Percentiles rank a stretch among this genome's conserved stretches.
Evolutionary conservation across 2,113 vertebrate species (phyloP).

Genomic region (Paradoxurus hermaphroditus): DNA sequence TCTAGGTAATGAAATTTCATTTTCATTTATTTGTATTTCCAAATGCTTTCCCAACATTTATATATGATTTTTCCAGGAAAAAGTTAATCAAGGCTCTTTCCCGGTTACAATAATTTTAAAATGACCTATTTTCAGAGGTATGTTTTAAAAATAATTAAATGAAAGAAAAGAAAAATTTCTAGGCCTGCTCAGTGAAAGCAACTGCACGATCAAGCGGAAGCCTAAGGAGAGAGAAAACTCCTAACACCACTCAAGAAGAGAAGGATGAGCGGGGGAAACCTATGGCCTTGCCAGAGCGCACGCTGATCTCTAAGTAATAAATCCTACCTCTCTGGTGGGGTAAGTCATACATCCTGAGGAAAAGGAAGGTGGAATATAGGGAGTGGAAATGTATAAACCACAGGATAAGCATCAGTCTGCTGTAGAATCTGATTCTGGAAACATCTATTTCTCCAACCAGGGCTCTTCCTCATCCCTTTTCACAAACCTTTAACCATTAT

Average conservation of each 20-base stretch:
- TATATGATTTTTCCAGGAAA: not conserved
- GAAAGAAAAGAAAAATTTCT: not conserved
- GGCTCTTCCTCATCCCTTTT: not conserved
- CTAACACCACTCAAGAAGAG: not conserved
- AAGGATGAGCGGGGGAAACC: not conserved
- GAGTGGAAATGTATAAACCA: not conserved
- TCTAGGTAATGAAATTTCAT: conserved; percentile 16
- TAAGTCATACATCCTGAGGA: not conserved
- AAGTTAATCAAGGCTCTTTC: not conserved
- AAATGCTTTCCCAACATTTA: not conserved
- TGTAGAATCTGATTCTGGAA: not conserved
- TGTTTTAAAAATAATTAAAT: not conserved
- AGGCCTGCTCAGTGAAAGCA: not conserved
- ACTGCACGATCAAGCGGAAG: not conserved
- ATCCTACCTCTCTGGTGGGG: not conserved
- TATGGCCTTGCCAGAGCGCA: not conserved
- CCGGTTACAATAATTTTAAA: not conserved
- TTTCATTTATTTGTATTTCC: conserved; percentile 15
- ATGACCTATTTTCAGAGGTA: not conserved
- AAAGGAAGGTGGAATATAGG: not conserved
- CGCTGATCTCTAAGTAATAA: not conserved
- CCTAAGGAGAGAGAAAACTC: not conserved
- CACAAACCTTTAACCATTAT: not conserved
- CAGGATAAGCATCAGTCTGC: not conserved
- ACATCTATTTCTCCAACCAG: not conserved